Evolutionary conservation across 2,113 vertebrate genomes (phyloP), one percentile per base, ranked within the genome.

Genomic region (Acrocephalus kingi): DNA sequence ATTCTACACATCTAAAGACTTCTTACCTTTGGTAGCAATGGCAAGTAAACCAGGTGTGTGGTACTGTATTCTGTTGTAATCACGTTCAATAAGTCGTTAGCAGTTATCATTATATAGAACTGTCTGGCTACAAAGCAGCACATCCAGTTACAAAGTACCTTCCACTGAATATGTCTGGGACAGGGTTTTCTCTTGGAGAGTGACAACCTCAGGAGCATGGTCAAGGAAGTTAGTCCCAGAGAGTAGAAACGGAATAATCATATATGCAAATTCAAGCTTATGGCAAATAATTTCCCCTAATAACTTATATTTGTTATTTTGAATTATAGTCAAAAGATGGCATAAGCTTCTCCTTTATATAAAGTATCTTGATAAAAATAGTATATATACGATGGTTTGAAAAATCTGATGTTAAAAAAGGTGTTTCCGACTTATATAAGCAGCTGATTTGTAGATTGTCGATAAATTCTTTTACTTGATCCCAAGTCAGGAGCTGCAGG

Each of bases 1-100:
- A 25, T 99, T 99, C 97, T 99, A 98, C 86, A 99, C 98, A 27
- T 99, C 98, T 51, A 99, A 99, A 97, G 98, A 99, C 93, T 99
- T 99, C 75, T 94, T 99, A 80, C 99, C 99, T 45, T 97, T 99
- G 88, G 98, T 99, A 87, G 98, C 99, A 59, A 98, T 98, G 97
- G 98, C 98, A 92, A 99, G 99, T 97, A 99, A 99, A 97, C 96
- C 96, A 98, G 99, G 99, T 99, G 87, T 59, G 96, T 76, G 31
- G 23, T 15, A 20, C 6, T 24, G 20, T 8, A 30, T 16, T 95
- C n/a, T 68, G 3, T 81, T 82, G 24, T 49, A 43, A 37, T 61
- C 14, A 3, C 13, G 27, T 58, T 87, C 25, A 27, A 0, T 59
- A 55, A 72, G 17, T 62, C 24, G 7, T 56, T 55, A 66, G 56